Conservation (phyloP, 2,888 invertebrate species). For the Agonopterix heracliana region DNA sequence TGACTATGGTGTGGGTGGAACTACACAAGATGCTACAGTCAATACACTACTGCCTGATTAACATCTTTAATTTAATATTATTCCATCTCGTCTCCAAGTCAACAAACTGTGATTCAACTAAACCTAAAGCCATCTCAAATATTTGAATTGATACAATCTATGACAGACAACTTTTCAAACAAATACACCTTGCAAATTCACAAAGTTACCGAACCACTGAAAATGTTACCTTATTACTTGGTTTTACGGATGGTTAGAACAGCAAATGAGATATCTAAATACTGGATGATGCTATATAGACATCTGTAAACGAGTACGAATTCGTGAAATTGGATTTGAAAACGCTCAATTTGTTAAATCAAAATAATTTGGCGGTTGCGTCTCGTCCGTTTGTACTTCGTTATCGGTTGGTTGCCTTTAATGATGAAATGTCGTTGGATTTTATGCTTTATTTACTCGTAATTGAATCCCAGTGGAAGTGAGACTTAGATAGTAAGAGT, state of each 20-base stretch:
- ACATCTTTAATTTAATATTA: neutral
- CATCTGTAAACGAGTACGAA: neutral
- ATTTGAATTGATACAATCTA: neutral
- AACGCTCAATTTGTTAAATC: neutral
- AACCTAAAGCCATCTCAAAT: neutral
- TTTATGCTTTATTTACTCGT: too few species aligned
- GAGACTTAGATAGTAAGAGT: too few species aligned
- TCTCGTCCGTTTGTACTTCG: neutral
- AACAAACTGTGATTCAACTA: neutral
- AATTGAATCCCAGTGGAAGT: too few species aligned
- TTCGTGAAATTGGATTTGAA: constrained; percentile 4
- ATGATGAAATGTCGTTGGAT: too few species aligned
- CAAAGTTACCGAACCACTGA: neutral
- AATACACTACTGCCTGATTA: too few species aligned
- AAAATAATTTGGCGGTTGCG: neutral
- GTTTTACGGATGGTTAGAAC: neutral
- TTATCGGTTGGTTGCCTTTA: too few species aligned
- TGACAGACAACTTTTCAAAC: neutral
- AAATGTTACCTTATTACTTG: neutral
- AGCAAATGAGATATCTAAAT: neutral
- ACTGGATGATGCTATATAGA: neutral
- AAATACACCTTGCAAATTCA: neutral
- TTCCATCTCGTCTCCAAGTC: neutral
- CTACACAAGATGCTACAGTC: too few species aligned
- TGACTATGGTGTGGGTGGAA: too few species aligned